phyloP scores from a whole-genome alignment of 2,797 vertebrate species.

The Notolabrus celidotus region DNA sequence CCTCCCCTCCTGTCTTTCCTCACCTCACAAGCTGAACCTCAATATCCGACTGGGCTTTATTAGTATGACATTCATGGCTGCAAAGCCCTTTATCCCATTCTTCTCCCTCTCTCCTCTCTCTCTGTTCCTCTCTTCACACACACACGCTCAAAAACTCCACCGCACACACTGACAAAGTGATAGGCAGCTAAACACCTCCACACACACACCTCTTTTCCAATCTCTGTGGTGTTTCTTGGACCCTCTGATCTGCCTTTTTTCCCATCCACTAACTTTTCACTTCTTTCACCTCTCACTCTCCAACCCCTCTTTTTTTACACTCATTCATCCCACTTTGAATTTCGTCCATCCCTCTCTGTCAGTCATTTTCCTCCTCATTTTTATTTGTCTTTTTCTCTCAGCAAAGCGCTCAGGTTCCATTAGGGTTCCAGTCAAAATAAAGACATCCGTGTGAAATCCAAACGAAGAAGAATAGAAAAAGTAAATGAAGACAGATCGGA shows the following conservation, averaged over 20 bases:
- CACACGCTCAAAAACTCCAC: slow-evolving; percentile 12
- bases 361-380: slow-evolving; percentile 18
- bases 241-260: slow-evolving; percentile 44
- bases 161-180: slow-evolving; percentile 52
- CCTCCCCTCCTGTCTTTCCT: slow-evolving; percentile 44
- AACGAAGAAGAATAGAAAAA: slow-evolving; percentile 42
- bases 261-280: slow-evolving; percentile 44
- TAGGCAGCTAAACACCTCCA: slow-evolving; percentile 48
- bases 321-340: slow-evolving; percentile 44
- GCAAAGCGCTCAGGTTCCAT: slow-evolving; percentile 59
- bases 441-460: slow-evolving; percentile 56
- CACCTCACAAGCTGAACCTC: slow-evolving; percentile 58
- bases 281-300: slow-evolving; percentile 33
- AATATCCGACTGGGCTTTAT: slow-evolving; percentile 74
- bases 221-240: slow-evolving; percentile 47
- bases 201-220: slow-evolving; percentile 41
- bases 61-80: slow-evolving; percentile 78
- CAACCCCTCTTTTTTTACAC: slow-evolving; percentile 21
- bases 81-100: slow-evolving; percentile 70
- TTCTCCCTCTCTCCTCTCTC: slow-evolving; percentile 20
- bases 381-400: slow-evolving; percentile 20
- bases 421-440: slow-evolving; percentile 53
- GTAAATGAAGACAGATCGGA: slow-evolving; percentile 44
- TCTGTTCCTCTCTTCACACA: slow-evolving; percentile 29
- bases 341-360: slow-evolving; percentile 12